Base-by-base conservation (phyloP, 2,797 vertebrate species). In the Distichodus sexfasciatus region DNA sequence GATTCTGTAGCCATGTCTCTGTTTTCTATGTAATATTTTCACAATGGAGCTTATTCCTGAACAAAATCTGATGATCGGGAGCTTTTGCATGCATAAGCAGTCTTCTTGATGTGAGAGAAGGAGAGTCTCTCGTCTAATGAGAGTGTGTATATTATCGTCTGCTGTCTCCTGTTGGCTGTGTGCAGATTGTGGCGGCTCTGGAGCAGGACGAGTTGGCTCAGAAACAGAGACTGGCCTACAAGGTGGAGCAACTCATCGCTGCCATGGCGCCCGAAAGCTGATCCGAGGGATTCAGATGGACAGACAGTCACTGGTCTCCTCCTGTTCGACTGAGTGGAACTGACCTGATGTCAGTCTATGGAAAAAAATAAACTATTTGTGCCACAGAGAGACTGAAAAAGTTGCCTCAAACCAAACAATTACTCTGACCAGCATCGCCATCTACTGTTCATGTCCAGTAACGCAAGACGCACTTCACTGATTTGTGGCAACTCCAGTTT, bases 241-340 rank as follows among this genome's bases (percentile, higher is more conserved):
- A 98, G 89, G 85, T 98, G 85, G 94, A 97, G 75, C 95, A 97
- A 81, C 92, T 98, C 64, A 94, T 96, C 36, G 85, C 84, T 50
- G 93, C 91, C 83, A 97, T 98, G 96, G 93, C 94, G 72, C 77
- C 89, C 0, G 96, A 97, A 86, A 97, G 95, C 93, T 98, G 95
- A 98, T 85, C 86, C 17, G 76, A 58, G 57, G 24, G n/a, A n/a
- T n/a, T 53, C 48, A 74, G 19, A 4, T 2, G 10, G 1, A 44
- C 14, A 29, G 29, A 33, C 4, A 2, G 38, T 55, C 11, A 11
- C 36, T 14, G 33, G 54, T 28, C 35, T 15, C 6, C 14, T 24
- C n/a, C 36, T 26, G 36, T 40, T 5, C 3, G 29, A 31, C 11
- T 1, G 12, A 50, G 19, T 7, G 29, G 23, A 4, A 35, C 28